phyloP scores from a whole-genome alignment of 2,113 vertebrate genomes.

The Aix galericulata region DNA sequence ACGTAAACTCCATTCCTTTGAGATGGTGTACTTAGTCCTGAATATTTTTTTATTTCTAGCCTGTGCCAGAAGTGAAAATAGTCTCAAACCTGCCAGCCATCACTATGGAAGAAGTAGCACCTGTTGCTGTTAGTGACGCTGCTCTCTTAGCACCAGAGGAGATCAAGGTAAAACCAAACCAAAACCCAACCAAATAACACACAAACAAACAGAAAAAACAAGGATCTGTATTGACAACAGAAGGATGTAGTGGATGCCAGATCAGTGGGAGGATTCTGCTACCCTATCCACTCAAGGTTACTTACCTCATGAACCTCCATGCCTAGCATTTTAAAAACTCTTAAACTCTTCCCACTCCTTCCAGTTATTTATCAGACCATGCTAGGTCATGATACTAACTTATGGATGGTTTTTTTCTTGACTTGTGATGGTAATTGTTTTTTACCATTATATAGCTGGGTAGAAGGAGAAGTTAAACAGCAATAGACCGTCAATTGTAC shows the following conservation, averaged over 20 bases:
- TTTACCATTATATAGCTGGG: neutral
- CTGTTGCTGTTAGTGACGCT: slow-evolving; percentile 87
- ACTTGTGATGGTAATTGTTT: neutral
- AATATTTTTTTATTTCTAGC: slow-evolving; percentile 72
- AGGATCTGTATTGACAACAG: neutral
- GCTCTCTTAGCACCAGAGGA: slow-evolving; percentile 94
- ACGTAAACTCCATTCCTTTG: neutral
- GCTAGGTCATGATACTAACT: neutral
- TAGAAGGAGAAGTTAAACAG: neutral
- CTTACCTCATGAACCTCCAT: neutral
- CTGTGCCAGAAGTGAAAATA: slow-evolving; percentile 92
- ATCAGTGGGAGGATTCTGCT: neutral
- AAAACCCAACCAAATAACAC: too few species aligned
- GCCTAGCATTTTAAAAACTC: neutral
- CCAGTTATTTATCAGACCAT: neutral
- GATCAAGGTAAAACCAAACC: slow-evolving; percentile 82
- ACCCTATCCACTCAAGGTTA: neutral
- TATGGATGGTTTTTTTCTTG: neutral
- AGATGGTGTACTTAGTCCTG: neutral
- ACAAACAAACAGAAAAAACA: too few species aligned
- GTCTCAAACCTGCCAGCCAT: slow-evolving; percentile 93
- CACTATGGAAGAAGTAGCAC: slow-evolving; percentile 95
- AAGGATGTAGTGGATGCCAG: neutral
- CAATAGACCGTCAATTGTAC: neutral
- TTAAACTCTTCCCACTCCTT: too few species aligned